These are phyloP conservation scores for Drosophila neocordata DNA, from an alignment of 1,140 invertebrate genomes.

Conservation along the genomic window DNA sequence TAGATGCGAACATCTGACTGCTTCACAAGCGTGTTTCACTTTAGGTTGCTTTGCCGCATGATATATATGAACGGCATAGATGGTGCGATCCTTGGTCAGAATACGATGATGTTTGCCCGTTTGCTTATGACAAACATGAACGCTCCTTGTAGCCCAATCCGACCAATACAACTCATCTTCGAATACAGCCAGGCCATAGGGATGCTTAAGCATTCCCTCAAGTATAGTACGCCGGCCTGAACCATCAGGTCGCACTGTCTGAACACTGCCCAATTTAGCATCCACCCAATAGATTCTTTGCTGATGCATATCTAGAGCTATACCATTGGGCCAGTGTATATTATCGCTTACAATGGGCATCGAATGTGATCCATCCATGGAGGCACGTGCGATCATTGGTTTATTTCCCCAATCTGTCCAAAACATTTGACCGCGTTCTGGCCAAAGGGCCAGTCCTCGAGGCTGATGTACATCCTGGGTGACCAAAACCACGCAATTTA, in stretches of 20 bases:
- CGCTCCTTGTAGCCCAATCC: constrained; percentile 88
- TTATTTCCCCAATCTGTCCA: constrained; percentile 93
- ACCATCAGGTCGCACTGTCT: constrained; percentile 90
- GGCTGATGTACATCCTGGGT: constrained; percentile 85
- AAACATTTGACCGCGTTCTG: constrained; percentile 88
- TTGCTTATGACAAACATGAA: constrained; percentile 88
- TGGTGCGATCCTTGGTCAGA: constrained; percentile 83
- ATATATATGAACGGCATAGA: constrained; percentile 88
- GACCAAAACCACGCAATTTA: constrained; percentile 86
- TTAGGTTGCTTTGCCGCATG: constrained; percentile 85
- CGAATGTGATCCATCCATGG: constrained; percentile 91
- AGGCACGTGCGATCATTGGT: constrained; percentile 89
- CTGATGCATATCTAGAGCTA: constrained; percentile 94
- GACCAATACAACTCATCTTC: constrained; percentile 95
- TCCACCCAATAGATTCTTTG: constrained; percentile 92
- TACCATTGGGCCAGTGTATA: constrained; percentile 93
- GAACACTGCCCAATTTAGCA: constrained; percentile 88
- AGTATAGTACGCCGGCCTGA: constrained; percentile 86
- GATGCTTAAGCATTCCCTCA: constrained; percentile 86
- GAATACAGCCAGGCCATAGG: constrained; percentile 93
- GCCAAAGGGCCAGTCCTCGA: constrained; percentile 86
- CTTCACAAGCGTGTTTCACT: constrained; percentile 88
- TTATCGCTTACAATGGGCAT: constrained; percentile 86
- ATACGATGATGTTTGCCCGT: constrained; percentile 85
- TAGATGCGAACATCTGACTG: constrained; percentile 89